Percentiles rank a stretch among this genome's conserved stretches.
Evolutionary conservation across 2,113 vertebrate genomes (phyloP).

Genomic region (Pardalotus punctatus): DNA sequence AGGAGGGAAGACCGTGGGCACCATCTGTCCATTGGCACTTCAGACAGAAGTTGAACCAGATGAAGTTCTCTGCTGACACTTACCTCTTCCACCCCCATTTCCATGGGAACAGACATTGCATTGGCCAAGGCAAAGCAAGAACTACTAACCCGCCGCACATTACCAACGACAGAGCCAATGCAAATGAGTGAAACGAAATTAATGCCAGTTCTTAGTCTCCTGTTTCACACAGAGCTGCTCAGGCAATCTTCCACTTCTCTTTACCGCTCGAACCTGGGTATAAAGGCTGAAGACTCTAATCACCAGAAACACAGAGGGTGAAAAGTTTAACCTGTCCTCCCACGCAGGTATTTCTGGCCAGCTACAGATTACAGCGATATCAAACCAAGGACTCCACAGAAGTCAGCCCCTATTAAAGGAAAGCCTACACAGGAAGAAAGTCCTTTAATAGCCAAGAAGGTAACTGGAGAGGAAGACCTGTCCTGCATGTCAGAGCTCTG

Average conservation of each 20-base stretch:
- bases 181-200: constrained; percentile 12
- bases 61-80: neutral
- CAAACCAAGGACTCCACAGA: neutral
- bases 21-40: neutral
- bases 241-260: neutral
- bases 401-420: neutral
- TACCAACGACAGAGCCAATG: neutral
- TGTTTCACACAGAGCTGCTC: neutral
- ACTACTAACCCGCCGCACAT: neutral
- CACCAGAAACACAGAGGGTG: neutral
- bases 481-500: neutral
- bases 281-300: neutral
- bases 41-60: neutral
- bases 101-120: constrained; percentile 44
- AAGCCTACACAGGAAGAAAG: neutral
- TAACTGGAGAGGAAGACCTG: neutral
- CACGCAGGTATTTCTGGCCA: neutral
- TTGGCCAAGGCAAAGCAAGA: constrained; percentile 28
- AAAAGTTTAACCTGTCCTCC: constrained; percentile 1
- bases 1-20: neutral
- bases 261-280: rapidly evolving
- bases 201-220: neutral
- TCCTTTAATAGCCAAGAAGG: neutral
- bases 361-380: neutral
- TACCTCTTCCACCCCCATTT: constrained; percentile 14